These are phyloP conservation scores for Ips typographus DNA, from an alignment of 1,140 invertebrate species.

Conservation along the genomic window DNA sequence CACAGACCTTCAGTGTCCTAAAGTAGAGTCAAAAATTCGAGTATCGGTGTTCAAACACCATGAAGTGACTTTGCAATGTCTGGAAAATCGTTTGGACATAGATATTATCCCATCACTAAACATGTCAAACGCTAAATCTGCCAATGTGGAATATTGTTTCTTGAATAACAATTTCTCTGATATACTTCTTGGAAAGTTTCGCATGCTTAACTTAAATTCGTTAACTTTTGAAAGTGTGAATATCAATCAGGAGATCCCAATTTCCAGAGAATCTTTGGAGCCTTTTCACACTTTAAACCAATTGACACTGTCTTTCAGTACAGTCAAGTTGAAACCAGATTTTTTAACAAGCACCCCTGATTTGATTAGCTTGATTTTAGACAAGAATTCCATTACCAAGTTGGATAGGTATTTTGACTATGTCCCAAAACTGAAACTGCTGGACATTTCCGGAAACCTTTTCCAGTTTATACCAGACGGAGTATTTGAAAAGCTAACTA, in stretches of 20 bases:
- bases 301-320: slow-evolving; percentile 6
- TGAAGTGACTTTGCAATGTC: slow-evolving; percentile 10
- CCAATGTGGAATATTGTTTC: slow-evolving; percentile 22
- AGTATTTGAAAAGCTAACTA: slow-evolving; percentile 23
- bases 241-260: not conserved
- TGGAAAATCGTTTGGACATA: slow-evolving; percentile 6
- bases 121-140: not conserved
- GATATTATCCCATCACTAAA: slow-evolving; percentile 8
- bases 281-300: slow-evolving; percentile 9
- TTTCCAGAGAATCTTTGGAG: slow-evolving; percentile 10
- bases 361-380: not conserved
- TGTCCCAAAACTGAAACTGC: slow-evolving; percentile 16
- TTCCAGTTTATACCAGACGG: slow-evolving; percentile 8
- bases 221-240: slow-evolving; percentile 10
- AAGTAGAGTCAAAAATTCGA: not conserved
- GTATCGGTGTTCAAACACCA: slow-evolving; percentile 3
- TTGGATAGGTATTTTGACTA: slow-evolving; percentile 20
- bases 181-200: slow-evolving; percentile 6
- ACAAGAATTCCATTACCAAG: slow-evolving; percentile 4
- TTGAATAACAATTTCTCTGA: slow-evolving; percentile 10
- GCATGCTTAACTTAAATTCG: slow-evolving; percentile 8
- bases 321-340: not conserved
- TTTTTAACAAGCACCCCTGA: slow-evolving; percentile 20
- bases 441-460: slow-evolving; percentile 16
- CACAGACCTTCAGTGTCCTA: slow-evolving; percentile 14